Evolutionary conservation across 2,888 invertebrate species (phyloP).

Genomic region (Erebia ligea): DNA sequence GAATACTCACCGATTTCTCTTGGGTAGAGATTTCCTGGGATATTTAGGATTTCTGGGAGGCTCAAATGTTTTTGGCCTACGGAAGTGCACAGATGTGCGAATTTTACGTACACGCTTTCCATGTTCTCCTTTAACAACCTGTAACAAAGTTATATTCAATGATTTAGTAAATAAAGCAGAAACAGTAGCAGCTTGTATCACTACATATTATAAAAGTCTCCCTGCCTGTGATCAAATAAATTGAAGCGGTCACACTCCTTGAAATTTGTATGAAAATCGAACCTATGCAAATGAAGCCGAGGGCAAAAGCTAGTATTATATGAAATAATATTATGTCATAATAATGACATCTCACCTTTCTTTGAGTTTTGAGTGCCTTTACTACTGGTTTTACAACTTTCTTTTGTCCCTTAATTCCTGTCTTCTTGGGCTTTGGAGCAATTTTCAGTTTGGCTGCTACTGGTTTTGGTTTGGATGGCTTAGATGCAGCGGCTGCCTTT

Average conservation of each 20-base stretch:
- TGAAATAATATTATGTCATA: no score
- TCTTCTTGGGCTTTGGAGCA: conserved; percentile 81
- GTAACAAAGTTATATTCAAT: conserved; percentile 43
- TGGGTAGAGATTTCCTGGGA: conserved; percentile 96
- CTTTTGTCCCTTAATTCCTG: conserved; percentile 82
- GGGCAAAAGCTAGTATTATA: no score
- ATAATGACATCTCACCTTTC: conserved; percentile 92
- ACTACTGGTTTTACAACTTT: conserved; percentile 83
- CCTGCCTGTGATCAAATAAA: no score
- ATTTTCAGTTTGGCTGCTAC: conserved; percentile 78
- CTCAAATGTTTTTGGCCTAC: conserved; percentile 95
- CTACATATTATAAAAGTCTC: no score
- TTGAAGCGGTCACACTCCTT: no score
- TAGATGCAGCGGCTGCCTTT: conserved; percentile 77
- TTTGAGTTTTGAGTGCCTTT: conserved; percentile 93
- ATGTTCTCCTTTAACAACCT: conserved; percentile 96
- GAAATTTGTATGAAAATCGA: no score
- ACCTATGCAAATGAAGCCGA: no score
- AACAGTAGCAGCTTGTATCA: neutral
- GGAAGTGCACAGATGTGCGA: conserved; percentile 97
- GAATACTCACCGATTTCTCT: conserved; percentile 90
- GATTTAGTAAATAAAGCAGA: neutral
- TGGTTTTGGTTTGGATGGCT: conserved; percentile 76
- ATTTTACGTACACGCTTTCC: conserved; percentile 95
- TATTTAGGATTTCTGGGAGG: conserved; percentile 97